Conservation (phyloP, 2,113 vertebrate species). For the Chaetura pelagica region DNA sequence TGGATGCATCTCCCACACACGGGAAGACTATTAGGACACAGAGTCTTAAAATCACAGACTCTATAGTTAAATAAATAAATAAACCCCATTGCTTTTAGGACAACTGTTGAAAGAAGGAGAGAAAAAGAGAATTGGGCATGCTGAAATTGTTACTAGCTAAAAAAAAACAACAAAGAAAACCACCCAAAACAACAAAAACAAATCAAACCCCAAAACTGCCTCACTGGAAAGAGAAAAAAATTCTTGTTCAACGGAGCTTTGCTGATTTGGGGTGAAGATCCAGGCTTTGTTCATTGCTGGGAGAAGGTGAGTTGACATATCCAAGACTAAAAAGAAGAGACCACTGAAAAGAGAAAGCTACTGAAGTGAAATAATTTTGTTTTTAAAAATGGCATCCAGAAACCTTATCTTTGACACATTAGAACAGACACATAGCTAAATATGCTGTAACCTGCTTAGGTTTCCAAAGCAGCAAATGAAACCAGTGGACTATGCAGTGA, state of each 20-base stretch:
- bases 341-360: constrained; percentile 35
- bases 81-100: not conserved
- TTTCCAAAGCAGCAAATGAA: constrained; percentile 68
- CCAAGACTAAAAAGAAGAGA: not conserved
- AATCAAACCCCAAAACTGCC: not conserved
- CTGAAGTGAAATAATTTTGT: constrained; percentile 61
- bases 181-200: no score
- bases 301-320: constrained; percentile 27
- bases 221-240: not conserved
- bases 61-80: no score
- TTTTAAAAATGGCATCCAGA: constrained; percentile 58
- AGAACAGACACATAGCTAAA: constrained; percentile 55
- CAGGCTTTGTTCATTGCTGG: not conserved
- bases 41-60: no score
- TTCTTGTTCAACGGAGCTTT: constrained; percentile 36
- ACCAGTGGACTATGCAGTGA: constrained; percentile 67
- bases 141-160: not conserved
- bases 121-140: not conserved
- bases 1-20: no score
- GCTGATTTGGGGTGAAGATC: constrained; percentile 35
- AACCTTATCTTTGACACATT: constrained; percentile 62
- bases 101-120: not conserved
- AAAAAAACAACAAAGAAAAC: not conserved
- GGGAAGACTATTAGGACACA: not conserved
- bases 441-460: constrained; percentile 46